Conservation (phyloP, 2,888 invertebrate genomes). For the Acleris sparsana region DNA sequence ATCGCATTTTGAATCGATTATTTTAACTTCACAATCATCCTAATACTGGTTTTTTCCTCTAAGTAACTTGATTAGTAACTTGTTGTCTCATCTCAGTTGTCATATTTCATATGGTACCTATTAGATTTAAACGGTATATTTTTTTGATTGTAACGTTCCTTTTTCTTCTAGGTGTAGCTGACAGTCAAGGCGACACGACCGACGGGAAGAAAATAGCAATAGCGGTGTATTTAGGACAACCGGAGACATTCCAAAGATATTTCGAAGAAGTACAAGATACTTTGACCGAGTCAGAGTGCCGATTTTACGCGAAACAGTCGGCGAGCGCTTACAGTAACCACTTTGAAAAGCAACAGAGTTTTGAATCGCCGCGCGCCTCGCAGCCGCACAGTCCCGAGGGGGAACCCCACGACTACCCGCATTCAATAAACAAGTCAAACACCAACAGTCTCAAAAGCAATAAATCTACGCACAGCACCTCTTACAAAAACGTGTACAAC, state of each 20-base stretch:
- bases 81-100: too few species aligned
- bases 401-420: slow-evolving; percentile 73
- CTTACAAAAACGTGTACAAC: slow-evolving; percentile 78
- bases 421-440: slow-evolving; percentile 75
- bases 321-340: slow-evolving; percentile 73
- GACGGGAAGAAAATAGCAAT: slow-evolving; percentile 95
- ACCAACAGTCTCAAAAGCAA: slow-evolving; percentile 83
- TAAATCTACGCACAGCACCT: slow-evolving; percentile 80
- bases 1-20: too few species aligned
- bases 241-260: slow-evolving; percentile 89
- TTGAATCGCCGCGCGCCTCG: slow-evolving; percentile 75
- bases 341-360: slow-evolving; percentile 76
- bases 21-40: too few species aligned
- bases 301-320: slow-evolving; percentile 83
- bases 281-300: slow-evolving; percentile 85
- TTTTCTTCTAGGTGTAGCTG: slow-evolving; percentile 73
- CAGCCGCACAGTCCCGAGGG: slow-evolving; percentile 76
- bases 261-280: slow-evolving; percentile 86
- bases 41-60: too few species aligned
- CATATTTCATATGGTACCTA: too few species aligned
- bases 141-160: neutral
- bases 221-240: slow-evolving; percentile 93
- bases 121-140: too few species aligned
- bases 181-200: slow-evolving; percentile 86
- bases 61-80: too few species aligned